Evolutionary conservation across 2,888 invertebrate species (phyloP).

Genomic region (Venustoraphidia nigricollis): DNA sequence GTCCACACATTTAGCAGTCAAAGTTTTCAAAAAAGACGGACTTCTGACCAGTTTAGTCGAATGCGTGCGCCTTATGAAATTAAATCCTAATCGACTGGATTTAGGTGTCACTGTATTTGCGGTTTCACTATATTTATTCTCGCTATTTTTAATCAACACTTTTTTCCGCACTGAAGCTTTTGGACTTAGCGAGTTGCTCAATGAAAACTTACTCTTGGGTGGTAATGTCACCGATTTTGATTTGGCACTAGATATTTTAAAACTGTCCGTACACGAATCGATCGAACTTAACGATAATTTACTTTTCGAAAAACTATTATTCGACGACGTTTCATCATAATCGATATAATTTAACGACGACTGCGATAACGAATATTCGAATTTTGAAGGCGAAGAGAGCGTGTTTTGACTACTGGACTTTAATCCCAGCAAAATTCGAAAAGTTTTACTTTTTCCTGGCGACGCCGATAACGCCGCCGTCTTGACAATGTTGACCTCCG

Average conservation of each 20-base stretch:
- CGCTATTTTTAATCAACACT: neutral
- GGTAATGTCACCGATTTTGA: constrained; percentile 8
- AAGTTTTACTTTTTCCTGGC: neutral
- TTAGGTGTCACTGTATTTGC: constrained; percentile 12
- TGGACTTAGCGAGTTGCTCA: constrained; percentile 3
- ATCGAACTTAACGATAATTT: no score
- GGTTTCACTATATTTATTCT: constrained; percentile 7
- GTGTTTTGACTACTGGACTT: neutral
- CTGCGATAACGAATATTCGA: neutral
- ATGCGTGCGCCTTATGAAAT: constrained; percentile 53
- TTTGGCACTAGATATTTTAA: neutral
- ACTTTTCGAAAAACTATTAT: no score
- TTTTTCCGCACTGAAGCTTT: constrained; percentile 5
- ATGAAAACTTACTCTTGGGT: constrained; percentile 7
- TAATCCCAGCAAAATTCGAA: neutral
- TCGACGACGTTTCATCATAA: no score
- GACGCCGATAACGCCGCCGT: neutral
- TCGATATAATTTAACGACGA: neutral
- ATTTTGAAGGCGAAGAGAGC: neutral
- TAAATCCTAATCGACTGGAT: constrained; percentile 28
- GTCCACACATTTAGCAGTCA: constrained; percentile 34
- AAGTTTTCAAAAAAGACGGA: constrained; percentile 43
- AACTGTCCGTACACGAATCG: no score
- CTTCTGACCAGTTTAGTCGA: constrained; percentile 57
- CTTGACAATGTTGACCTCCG: neutral